Evolutionary conservation across 2,113 vertebrate species (phyloP).

Genomic region (Dendrocopos noguchii): DNA sequence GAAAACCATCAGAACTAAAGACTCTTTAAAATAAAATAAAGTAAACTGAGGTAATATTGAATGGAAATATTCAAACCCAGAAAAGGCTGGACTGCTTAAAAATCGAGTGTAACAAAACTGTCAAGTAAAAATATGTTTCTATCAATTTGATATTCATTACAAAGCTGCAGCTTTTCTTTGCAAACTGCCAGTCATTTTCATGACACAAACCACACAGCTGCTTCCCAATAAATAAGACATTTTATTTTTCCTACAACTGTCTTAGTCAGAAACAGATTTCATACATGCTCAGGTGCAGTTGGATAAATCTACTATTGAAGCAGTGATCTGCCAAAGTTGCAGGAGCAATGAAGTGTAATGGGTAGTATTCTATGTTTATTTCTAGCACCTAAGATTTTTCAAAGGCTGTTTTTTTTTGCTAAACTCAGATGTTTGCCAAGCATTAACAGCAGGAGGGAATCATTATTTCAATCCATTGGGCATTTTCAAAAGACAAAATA

Average conservation of each 20-base stretch:
- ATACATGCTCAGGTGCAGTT: not conserved
- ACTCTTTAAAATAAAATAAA: not conserved
- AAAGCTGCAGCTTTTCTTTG: not conserved
- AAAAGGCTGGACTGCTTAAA: not conserved
- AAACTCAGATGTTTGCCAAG: not conserved
- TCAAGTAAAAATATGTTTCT: conserved; percentile 23
- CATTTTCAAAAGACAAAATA: not conserved
- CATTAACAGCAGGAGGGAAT: not conserved
- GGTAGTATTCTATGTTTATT: not conserved
- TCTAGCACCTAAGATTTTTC: not conserved
- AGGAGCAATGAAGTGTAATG: not conserved
- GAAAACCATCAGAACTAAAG: not conserved
- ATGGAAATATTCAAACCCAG: not conserved
- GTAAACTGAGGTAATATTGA: conserved; percentile 5
- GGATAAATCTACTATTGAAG: not conserved
- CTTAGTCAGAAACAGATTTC: not conserved
- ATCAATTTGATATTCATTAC: conserved; percentile 34
- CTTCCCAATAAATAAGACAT: not conserved
- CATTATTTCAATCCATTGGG: not conserved
- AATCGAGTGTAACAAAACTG: not conserved
- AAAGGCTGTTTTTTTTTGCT: not conserved
- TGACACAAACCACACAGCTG: not conserved
- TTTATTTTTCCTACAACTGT: not conserved
- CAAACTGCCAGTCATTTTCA: not conserved
- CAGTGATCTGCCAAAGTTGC: not conserved